Evolutionary conservation across 2,888 invertebrate species (phyloP), one percentile per base, ranked within the genome.

Genomic region (Cheilosia vernalis): DNA sequence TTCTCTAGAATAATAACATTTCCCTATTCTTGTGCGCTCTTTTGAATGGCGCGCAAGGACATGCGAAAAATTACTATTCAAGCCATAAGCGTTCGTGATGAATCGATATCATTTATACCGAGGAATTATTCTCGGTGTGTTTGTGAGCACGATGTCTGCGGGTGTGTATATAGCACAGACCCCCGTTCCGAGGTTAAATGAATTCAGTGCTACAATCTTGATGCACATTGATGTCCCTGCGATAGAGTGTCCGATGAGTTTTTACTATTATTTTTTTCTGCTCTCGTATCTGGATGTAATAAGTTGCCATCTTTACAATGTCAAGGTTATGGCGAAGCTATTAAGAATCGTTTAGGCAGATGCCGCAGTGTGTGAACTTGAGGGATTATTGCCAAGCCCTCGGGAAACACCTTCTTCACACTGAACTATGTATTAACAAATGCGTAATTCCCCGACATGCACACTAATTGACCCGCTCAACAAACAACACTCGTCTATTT

Each of bases 61-160:
- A 85, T 77, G 72, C 70, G 60, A 85, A 76, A 85, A 85, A 85
- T 85, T 85, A 81, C 85, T 81, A 85, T 85, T 85, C 85, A 72
- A 81, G 72, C 85, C 81, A 85, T 80, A 80, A 85, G 85, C 85
- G 51, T 49, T 70, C 21, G 66, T 85, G 85, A 85, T 81, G 85
- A 85, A 85, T 85, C 81, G 85, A 85, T 81, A 85, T 76, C 60
- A 85, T 85, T 85, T 85, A 85, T 81, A 85, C 61, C 60, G 56
- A 27, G 76, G 76, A 70, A 69, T 72, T 64, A 84, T 79, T 69
- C 58, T 69, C 58, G 13, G 3, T 24, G 44, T 51, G 37, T 40
- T 80, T 47, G 55, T 76, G 60, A 44, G 40, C 51, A 17, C 42
- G 33, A 19, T 42, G 21, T 44, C 10, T 56, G 44, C n/a, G 33